Conservation (phyloP, 2,888 invertebrate genomes). For the Ectemnius lituratus region DNA sequence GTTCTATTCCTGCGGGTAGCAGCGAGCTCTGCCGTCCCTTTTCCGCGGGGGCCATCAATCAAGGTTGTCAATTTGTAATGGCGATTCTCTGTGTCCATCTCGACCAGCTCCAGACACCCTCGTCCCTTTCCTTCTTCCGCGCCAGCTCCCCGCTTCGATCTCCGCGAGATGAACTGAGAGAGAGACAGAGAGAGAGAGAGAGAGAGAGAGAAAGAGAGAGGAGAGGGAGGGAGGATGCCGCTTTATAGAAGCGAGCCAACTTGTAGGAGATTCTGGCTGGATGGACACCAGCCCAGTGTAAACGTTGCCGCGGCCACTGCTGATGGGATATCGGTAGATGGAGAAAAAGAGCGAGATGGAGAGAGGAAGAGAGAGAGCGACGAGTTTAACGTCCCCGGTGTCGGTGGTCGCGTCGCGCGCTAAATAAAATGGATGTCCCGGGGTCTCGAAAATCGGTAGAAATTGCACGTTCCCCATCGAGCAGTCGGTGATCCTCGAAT, state of each 20-base stretch:
- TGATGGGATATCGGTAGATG: constrained; percentile 65
- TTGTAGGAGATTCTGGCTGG: constrained; percentile 45
- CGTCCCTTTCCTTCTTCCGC: constrained; percentile 47
- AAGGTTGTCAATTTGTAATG: constrained; percentile 80
- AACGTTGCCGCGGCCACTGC: constrained; percentile 52
- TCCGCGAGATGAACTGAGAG: constrained; percentile 22
- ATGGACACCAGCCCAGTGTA: constrained; percentile 54
- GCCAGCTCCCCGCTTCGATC: constrained; percentile 44
- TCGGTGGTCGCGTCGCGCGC: constrained; percentile 63
- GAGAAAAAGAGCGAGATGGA: constrained; percentile 53
- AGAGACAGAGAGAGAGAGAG: too few relatives aligned
- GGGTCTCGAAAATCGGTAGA: constrained; percentile 73
- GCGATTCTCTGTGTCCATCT: constrained; percentile 78
- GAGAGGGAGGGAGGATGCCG: neutral
- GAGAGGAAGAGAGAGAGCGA: constrained; percentile 7
- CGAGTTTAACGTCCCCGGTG: constrained; percentile 62
- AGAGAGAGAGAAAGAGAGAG: too few relatives aligned
- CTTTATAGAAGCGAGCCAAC: neutral
- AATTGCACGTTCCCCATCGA: constrained; percentile 65
- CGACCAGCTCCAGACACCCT: constrained; percentile 67
- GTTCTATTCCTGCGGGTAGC: constrained; percentile 43
- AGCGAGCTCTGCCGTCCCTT: constrained; percentile 58
- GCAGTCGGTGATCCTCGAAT: constrained; percentile 27
- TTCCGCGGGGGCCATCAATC: constrained; percentile 77
- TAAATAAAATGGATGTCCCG: constrained; percentile 77